Base-by-base conservation (phyloP, 2,888 invertebrate genomes). In the Thalpophila matura region DNA sequence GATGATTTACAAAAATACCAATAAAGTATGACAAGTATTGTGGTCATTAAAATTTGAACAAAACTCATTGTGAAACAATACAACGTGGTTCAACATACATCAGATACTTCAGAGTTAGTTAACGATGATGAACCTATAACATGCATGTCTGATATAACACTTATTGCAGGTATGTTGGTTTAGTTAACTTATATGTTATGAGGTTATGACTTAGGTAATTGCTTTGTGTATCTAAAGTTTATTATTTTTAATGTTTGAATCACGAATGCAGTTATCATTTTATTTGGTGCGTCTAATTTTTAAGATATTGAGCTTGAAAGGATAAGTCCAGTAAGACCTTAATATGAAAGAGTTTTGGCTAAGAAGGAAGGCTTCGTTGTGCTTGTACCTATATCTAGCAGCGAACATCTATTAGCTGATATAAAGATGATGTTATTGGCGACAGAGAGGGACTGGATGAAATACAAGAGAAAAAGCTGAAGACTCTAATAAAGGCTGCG, bases 61-160 rank as follows among this genome's bases (percentile, higher is more conserved):
- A 46, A 60, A 2, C 7, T 27, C 7, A 38, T 33, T 37, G 12
- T 10, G 53, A 64, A 54, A 69, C 49, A 69, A 69, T 69, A 38
- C n/a, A n/a, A n/a, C n/a, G n/a, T n/a, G n/a, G n/a, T n/a, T n/a
- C n/a, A n/a, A n/a, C n/a, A 35, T 22, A 49, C 10, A 10, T 35
- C 16, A 16, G 46, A 16, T 47, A 43, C 40, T 50, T 43, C 20
- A 22, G n/a, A 38, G 12, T n/a, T 7, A 40, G 37, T 55, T 38
- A 16, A 61, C n/a, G 29, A 22, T 26, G 35, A 71, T 71, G 70
- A 71, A 60, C 66, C 55, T 71, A 71, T 70, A 16, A 7, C 18
- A 33, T 37, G 31, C 18, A 16, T 12, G n/a, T 20, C 42, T 60
- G 47, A 50, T 59, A 42, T 65, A 59, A 55, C 24, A 29, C 7